Evolutionary conservation across 2,888 invertebrate species (phyloP).

Genomic region (Heliconius hortense): DNA sequence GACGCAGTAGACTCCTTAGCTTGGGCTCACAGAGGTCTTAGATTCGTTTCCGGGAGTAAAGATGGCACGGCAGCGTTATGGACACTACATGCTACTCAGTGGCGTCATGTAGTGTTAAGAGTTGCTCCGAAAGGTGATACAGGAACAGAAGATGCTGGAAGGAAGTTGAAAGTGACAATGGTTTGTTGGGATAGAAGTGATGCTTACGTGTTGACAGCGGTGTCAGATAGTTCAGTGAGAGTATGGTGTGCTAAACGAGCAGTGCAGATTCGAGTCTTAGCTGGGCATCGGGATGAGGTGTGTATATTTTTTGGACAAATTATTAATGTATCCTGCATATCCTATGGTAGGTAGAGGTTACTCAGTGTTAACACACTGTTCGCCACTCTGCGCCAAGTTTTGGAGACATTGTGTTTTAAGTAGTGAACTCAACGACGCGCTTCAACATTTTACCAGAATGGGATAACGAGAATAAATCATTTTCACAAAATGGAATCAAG

Average conservation of each 20-base stretch:
- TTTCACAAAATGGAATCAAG: too few species aligned
- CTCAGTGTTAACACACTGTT: too few species aligned
- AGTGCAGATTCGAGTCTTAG: constrained; percentile 84
- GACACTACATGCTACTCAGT: constrained; percentile 94
- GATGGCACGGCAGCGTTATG: constrained; percentile 97
- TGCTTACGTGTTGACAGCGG: constrained; percentile 91
- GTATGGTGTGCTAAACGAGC: constrained; percentile 90
- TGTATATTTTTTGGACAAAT: not conserved
- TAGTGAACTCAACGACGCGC: too few species aligned
- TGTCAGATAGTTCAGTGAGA: constrained; percentile 90
- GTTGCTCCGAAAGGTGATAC: constrained; percentile 49
- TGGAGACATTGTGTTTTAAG: too few species aligned
- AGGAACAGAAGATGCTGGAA: constrained; percentile 34
- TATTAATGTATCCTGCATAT: too few species aligned
- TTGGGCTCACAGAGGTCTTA: constrained; percentile 94
- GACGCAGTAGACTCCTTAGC: constrained; percentile 98
- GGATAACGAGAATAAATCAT: too few species aligned
- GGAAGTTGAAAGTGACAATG: constrained; percentile 91
- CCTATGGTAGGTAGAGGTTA: too few species aligned
- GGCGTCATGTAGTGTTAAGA: constrained; percentile 89
- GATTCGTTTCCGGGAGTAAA: constrained; percentile 96
- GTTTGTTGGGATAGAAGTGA: constrained; percentile 97
- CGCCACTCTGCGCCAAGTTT: too few species aligned
- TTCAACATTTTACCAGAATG: too few species aligned
- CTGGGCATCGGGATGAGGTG: constrained; percentile 92